A percentile compares a stretch with the other conserved stretches of the same genome.
Evolutionary conservation across 2,113 vertebrate species (phyloP).

Genomic region (Cheilinus undulatus): DNA sequence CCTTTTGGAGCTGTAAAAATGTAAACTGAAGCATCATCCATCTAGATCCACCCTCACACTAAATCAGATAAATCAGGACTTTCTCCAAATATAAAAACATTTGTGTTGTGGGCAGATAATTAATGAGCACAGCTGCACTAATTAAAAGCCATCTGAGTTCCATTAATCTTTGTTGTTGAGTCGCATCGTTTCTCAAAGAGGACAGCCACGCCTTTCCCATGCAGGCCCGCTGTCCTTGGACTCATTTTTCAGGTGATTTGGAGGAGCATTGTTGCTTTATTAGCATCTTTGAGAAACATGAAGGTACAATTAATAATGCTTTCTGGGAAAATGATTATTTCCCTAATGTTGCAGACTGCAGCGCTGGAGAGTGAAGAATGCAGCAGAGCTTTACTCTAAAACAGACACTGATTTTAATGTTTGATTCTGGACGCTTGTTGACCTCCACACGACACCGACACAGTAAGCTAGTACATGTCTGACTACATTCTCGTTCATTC

Average conservation of each 20-base stretch:
- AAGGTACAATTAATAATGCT: constrained; percentile 79
- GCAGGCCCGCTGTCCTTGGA: constrained; percentile 84
- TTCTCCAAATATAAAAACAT: constrained; percentile 99
- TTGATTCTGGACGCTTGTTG: too few species aligned
- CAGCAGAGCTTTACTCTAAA: constrained; percentile 11
- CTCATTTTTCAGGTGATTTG: constrained; percentile 87
- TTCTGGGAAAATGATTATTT: constrained; percentile 69
- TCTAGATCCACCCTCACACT: constrained; percentile 95
- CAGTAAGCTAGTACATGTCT: too few species aligned
- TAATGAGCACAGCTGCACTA: constrained; percentile 99
- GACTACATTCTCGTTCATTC: too few species aligned
- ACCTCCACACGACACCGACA: too few species aligned
- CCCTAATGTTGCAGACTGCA: constrained; percentile 14
- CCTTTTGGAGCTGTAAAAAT: constrained; percentile 82
- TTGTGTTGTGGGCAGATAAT: constrained; percentile 96
- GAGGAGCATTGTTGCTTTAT: constrained; percentile 82
- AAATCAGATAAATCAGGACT: constrained; percentile 99
- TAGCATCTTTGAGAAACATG: constrained; percentile 75
- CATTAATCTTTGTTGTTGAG: constrained; percentile 97
- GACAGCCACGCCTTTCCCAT: constrained; percentile 85
- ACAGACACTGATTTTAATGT: too few species aligned
- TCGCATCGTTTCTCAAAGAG: constrained; percentile 85
- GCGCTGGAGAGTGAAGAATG: background rate
- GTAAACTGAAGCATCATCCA: constrained; percentile 94
- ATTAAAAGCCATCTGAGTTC: constrained; percentile 99